Conservation (phyloP, 2,113 vertebrate species). For the Corvus hawaiiensis region DNA sequence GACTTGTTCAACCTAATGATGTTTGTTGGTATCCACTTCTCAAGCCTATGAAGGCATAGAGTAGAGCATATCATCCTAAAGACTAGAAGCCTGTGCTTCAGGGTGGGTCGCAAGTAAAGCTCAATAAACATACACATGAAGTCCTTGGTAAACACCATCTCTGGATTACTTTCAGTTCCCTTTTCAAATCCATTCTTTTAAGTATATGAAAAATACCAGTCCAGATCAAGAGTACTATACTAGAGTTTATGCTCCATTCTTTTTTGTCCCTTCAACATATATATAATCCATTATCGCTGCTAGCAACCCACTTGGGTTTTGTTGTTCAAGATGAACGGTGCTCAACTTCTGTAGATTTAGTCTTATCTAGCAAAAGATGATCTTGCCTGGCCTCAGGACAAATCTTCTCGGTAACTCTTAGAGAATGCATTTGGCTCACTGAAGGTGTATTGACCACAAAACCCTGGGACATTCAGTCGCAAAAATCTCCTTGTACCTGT, state of each 20-base stretch:
- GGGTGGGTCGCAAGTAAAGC: background rate
- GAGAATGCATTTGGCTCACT: background rate
- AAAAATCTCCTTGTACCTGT: background rate
- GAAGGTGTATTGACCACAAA: background rate
- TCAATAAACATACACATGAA: background rate
- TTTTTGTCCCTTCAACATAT: background rate
- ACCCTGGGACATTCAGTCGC: background rate
- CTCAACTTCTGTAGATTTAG: background rate
- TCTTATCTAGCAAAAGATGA: background rate
- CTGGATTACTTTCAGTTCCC: background rate
- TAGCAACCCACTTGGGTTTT: background rate
- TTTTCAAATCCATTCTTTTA: background rate
- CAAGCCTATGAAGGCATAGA: background rate
- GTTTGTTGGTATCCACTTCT: background rate
- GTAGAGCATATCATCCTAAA: background rate
- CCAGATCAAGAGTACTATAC: background rate
- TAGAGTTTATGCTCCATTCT: background rate
- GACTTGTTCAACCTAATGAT: background rate
- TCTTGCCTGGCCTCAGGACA: background rate
- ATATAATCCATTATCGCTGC: fast-evolving
- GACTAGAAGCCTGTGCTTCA: background rate
- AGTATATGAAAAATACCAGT: background rate
- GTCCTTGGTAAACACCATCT: background rate
- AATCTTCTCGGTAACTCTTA: background rate
- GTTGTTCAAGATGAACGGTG: background rate